Evolutionary conservation across 53 echinoderm and acorn worm species (phyloP), one percentile per base, ranked within the genome.

Genomic region (Patiria pectinifera): DNA sequence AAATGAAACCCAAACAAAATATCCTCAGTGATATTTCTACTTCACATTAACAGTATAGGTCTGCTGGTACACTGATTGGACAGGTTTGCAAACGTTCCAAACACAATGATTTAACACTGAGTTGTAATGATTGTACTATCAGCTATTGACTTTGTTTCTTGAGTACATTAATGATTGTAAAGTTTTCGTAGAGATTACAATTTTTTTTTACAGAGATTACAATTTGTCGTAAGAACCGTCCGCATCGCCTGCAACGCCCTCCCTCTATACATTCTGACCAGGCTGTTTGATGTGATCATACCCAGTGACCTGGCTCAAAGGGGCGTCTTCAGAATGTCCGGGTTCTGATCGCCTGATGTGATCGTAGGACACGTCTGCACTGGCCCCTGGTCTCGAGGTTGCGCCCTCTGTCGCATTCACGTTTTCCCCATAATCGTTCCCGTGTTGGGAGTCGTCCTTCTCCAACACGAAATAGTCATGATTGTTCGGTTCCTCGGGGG

Each of bases 391-490:
- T 11, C n/a, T 22, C 21, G 60, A 59, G 82, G 82, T 59, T n/a
- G 82, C 8, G 22, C 59, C 58, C 1, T 59, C 22, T 59, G 15
- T 22, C 2, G 58, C 16, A 4, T 10, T 14, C 15, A 2, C 9
- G 7, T 45, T 15, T 15, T 12, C 46, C 11, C 2, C 80, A 45
- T 79, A 11, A 18, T 9, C 80, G 3, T 79, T 13, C 80, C 26
- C 22, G 58, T 59, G 18, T 53, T 82, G 21, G 2, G 82, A n/a
- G 59, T 82, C 82, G 22, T 59, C 25, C 44, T 59, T 82, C 59
- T 82, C 82, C 82, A 82, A 59, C 23, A 82, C 82, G 19, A 82
- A 82, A 23, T 82, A 82, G n/a, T 82, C 82, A 58, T 82, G 82
- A 22, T 82, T 11, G n/a, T 21, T 59, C 60, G 82, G 82, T 21